Conservation (phyloP, 2,113 vertebrate genomes). For the Psammodynastes pulverulentus region DNA sequence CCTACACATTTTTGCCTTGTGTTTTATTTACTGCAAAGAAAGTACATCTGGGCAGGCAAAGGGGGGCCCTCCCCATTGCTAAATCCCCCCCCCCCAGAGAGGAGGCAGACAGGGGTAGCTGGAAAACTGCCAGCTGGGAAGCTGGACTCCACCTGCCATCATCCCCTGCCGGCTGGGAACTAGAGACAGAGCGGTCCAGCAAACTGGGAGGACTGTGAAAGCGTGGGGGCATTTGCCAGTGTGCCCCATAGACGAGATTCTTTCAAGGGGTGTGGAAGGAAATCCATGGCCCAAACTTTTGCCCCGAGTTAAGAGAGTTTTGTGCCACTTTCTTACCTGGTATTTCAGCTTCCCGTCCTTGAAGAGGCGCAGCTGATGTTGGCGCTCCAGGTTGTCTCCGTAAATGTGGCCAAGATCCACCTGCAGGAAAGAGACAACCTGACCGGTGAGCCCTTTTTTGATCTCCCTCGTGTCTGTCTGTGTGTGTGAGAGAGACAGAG, state of each 20-base stretch:
- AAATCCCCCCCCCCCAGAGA: not conserved
- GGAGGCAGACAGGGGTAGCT: not conserved
- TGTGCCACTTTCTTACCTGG: slow-evolving; percentile 66
- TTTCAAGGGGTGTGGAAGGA: not conserved
- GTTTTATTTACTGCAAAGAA: not conserved
- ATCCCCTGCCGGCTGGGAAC: not conserved
- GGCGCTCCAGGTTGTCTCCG: slow-evolving; percentile 81
- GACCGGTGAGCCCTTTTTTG: not conserved
- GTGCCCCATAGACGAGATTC: not conserved
- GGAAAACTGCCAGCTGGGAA: not conserved
- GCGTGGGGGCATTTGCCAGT: not conserved
- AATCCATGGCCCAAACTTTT: not conserved
- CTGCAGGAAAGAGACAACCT: slow-evolving; percentile 51
- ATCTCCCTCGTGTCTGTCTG: not conserved
- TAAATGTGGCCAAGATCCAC: slow-evolving; percentile 91
- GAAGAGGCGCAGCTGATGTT: slow-evolving; percentile 84
- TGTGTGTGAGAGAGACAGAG: not conserved
- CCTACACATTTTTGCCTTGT: not conserved
- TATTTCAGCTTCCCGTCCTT: slow-evolving; percentile 90
- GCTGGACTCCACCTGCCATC: not conserved
- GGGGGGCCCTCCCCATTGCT: not conserved
- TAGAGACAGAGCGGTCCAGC: not conserved
- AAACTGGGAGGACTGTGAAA: not conserved
- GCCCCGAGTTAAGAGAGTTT: not conserved
- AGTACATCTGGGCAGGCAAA: not conserved